phyloP scores from a whole-genome alignment of 2,888 invertebrate species.

The Agrypnus murinus region DNA sequence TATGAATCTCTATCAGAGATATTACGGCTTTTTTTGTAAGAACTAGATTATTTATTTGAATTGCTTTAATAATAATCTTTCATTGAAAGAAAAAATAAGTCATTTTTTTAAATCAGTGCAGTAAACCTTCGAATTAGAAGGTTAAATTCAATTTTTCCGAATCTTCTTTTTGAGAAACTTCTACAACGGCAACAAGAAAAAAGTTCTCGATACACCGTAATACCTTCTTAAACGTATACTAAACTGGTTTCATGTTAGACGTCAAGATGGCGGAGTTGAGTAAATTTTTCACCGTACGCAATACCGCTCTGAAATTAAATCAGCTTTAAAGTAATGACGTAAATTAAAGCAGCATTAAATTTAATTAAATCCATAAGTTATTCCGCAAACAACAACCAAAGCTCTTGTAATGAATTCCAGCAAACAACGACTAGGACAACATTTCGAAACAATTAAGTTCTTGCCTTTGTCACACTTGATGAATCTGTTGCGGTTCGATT shows the following conservation, averaged over 20 bases:
- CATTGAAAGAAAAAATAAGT: too few species aligned
- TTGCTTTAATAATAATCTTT: too few species aligned
- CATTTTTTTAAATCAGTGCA: too few species aligned
- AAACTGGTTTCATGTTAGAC: not conserved
- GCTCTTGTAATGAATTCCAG: constrained; percentile 57
- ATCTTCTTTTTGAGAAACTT: too few species aligned
- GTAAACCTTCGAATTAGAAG: too few species aligned
- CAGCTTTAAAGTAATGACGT: constrained; percentile 44
- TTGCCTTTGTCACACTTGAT: constrained; percentile 63
- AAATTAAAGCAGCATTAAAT: constrained; percentile 57
- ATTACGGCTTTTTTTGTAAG: too few species aligned
- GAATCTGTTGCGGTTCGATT: constrained; percentile 64
- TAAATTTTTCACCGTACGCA: constrained; percentile 17
- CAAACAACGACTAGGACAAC: constrained; percentile 56
- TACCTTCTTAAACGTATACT: not conserved
- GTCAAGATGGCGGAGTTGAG: not conserved
- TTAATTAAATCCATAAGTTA: constrained; percentile 59
- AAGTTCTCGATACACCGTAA: too few species aligned
- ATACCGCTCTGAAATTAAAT: constrained; percentile 38
- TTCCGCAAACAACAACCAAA: constrained; percentile 55
- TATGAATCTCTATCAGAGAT: too few species aligned
- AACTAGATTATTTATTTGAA: too few species aligned
- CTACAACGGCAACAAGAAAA: too few species aligned
- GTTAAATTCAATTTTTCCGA: too few species aligned
- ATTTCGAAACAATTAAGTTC: constrained; percentile 63